phyloP scores from a whole-genome alignment of 2,888 invertebrate genomes.

The Eilema griseolum region DNA sequence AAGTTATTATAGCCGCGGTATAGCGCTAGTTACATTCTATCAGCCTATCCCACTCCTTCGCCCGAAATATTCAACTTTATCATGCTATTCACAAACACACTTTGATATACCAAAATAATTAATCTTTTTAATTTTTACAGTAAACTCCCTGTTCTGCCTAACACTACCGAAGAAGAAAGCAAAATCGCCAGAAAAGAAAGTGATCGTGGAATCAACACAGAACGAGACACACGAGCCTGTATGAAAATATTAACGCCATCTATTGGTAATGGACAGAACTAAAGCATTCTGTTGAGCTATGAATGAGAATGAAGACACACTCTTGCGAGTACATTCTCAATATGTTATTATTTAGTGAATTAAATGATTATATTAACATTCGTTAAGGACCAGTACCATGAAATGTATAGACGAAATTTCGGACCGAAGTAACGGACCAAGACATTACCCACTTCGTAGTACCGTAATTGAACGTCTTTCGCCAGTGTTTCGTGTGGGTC shows the following conservation, averaged over 20 bases:
- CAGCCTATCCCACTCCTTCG: too few relatives aligned
- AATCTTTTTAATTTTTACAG: slow-evolving; percentile 53
- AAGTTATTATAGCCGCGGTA: too few relatives aligned
- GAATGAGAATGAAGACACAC: slow-evolving; percentile 12
- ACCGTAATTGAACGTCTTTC: not conserved
- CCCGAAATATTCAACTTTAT: too few relatives aligned
- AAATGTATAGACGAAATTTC: not conserved
- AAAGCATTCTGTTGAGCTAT: slow-evolving; percentile 32
- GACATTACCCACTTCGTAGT: not conserved
- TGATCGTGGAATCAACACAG: slow-evolving; percentile 61
- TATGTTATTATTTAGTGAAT: slow-evolving; percentile 11
- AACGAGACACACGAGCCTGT: slow-evolving; percentile 80
- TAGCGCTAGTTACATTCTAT: too few relatives aligned
- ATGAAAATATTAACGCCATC: slow-evolving; percentile 59
- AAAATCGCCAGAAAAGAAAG: slow-evolving; percentile 52
- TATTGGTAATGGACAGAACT: slow-evolving; percentile 38
- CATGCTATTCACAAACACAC: too few relatives aligned
- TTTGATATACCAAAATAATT: too few relatives aligned
- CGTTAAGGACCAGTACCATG: slow-evolving; percentile 7
- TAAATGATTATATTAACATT: slow-evolving; percentile 1
- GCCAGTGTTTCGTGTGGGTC: too few relatives aligned
- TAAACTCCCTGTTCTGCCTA: slow-evolving; percentile 73
- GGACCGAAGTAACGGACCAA: not conserved
- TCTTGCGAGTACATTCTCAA: slow-evolving; percentile 9
- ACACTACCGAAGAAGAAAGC: slow-evolving; percentile 72